Conservation (phyloP, 2,113 vertebrate species). For the Himantopus leucocephalus region DNA sequence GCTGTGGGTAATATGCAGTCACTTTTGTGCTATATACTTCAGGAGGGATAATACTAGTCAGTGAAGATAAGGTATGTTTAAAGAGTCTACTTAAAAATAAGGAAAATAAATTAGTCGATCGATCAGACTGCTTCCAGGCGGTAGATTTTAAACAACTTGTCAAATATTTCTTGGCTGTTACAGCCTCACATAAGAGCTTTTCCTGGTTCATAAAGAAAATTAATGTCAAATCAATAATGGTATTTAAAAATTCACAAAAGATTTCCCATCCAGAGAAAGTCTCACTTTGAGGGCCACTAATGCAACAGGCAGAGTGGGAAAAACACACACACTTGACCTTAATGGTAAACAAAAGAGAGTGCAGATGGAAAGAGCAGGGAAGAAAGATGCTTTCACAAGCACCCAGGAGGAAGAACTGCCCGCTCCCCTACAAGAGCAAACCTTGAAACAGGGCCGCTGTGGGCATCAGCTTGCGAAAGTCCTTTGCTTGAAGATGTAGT, state of each 20-base stretch:
- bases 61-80: neutral
- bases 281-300: neutral
- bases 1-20: neutral
- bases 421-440: neutral
- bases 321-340: neutral
- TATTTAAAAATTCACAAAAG: conserved; percentile 42
- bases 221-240: conserved; percentile 43
- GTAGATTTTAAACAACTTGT: conserved; percentile 46
- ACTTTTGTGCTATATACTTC: neutral
- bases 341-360: neutral
- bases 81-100: neutral
- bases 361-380: neutral
- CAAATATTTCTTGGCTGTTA: conserved; percentile 26
- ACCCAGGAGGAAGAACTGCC: neutral
- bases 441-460: neutral
- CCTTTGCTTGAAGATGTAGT: neutral
- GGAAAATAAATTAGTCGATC: neutral
- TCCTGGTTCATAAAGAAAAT: conserved; percentile 24
- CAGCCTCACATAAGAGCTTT: neutral
- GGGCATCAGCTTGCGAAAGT: neutral
- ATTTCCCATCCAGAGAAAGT: neutral
- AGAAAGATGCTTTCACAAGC: neutral
- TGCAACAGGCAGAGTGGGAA: neutral
- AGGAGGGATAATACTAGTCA: neutral
- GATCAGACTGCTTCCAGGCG: neutral